Base-by-base conservation (phyloP, 2,113 vertebrate genomes). In the Bettongia penicillata region DNA sequence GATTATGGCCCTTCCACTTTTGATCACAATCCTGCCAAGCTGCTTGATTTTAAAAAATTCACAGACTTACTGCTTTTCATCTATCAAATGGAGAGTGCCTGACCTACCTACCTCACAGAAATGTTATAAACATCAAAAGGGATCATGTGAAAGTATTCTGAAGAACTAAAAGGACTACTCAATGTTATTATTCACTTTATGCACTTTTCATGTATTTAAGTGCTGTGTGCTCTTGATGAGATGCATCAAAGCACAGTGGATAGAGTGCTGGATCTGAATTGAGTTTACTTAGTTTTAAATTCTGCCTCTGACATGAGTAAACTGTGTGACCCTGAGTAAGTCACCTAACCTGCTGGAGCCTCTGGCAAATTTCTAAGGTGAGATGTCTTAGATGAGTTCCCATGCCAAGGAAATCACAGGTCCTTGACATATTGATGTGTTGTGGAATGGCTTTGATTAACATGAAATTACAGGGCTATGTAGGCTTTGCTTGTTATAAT, bases 381-480 rank as follows among this genome's bases (percentile, higher is more conserved):
- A 77, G 37, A 43, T 43, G 68, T 84, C 43, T 84, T 43, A 43
- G 6, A 43, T 43, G 68, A 84, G 19, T 84, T 84, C 68, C 68
- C 68, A 84, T 0, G 19, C 6, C n/a, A 84, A 84, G n/a, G n/a
- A 84, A 84, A 43, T 84, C 68, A 84, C 37, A 84, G 68, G 68
- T 84, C 68, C n/a, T 84, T 84, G 2, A 84, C 7, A 84, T 23
- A 84, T 77, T n/a, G n/a, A 84, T 89, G 12, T 49, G 43, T 37
- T 91, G 6, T 53, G 55, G 53, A 51, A 91, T 91, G 91, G 91
- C 93, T 95, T 93, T 93, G 51, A 95, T 55, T 95, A 37, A 90
- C 16, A 91, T 4, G 16, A 92, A 19, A 51, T 93, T 52, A 7
- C 51, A 90, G 55, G 53, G 0, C 68, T 84, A 43, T 43, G n/a